Conservation (phyloP, 1,140 invertebrate genomes). For the Tribolium madens region DNA sequence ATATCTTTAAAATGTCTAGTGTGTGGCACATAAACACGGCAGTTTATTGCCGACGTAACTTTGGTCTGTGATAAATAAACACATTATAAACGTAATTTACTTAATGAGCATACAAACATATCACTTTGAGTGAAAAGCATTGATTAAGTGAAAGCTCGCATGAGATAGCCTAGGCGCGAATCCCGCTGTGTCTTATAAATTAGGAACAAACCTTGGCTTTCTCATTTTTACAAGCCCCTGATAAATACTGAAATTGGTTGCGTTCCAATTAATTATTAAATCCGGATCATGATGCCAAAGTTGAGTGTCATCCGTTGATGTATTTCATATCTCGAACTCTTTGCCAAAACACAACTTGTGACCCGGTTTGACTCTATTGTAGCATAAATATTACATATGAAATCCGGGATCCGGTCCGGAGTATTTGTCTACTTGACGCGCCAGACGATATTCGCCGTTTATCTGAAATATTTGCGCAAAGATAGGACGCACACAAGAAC, state of each 20-base stretch:
- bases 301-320: constrained; percentile 5
- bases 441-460: constrained; percentile 46
- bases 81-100: constrained; percentile 44
- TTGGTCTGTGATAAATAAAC: constrained; percentile 41
- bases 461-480: constrained; percentile 46
- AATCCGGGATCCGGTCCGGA: constrained; percentile 42
- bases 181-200: constrained; percentile 24
- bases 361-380: constrained; percentile 48
- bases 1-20: constrained; percentile 35
- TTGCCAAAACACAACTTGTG: constrained; percentile 45
- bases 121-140: constrained; percentile 14
- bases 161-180: background rate
- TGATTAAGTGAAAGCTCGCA: constrained; percentile 33
- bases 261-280: constrained; percentile 1
- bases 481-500: constrained; percentile 32
- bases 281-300: background rate
- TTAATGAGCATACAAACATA: constrained; percentile 44
- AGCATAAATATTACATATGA: constrained; percentile 49
- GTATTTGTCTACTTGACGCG: constrained; percentile 48
- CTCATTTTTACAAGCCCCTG: background rate
- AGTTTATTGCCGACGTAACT: constrained; percentile 32
- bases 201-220: background rate
- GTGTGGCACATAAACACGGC: constrained; percentile 26
- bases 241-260: constrained; percentile 1
- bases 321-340: constrained; percentile 37